Evolutionary conservation across 2,113 vertebrate genomes (phyloP), one percentile per base, ranked within the genome.

Genomic region (Sturnira hondurensis): DNA sequence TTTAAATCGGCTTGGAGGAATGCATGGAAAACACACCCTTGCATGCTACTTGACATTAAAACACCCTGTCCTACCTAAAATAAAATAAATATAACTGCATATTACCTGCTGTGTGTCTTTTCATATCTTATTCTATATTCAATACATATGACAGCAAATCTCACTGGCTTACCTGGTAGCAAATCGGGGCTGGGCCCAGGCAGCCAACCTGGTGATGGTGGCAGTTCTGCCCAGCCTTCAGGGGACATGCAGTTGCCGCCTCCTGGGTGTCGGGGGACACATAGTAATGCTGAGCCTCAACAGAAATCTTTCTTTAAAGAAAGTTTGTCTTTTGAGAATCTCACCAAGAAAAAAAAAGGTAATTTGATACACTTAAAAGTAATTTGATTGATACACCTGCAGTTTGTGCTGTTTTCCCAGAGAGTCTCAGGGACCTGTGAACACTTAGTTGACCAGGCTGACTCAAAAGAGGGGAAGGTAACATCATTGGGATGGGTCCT

Each of bases 31-130:
- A 91, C 11, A 33, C 0, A 52, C 24, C 58, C 58, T 28, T 93
- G 82, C 93, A 95, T 96, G 78, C 74, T 88, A 70, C 91, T 71
- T 88, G 20, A 77, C 56, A 86, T 1, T 28, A 94, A 92, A 96
- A 68, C 33, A 41, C 4, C 70, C 87, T 88, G 89, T 61, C 50
- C 80, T 15, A 5, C 52, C 38, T 73, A 70, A 93, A 95, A 95
- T 85, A 61, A 97, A 86, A n/a, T 78, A 83, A 95, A 92, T 16
- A 47, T 90, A 94, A 96, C 83, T 31, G 56, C 26, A 93, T 33
- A 93, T 92, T 85, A 43, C 26, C 80, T 87, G 1, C 54, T 88
- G 61, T 94, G 56, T 1, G 33, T 93, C 16, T 4, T 83, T 84
- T 28, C 47, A 8, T 86, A 86, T 43, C 67, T 92, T 61, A 68